Evolutionary conservation across 2,888 invertebrate species (phyloP).

Genomic region (Rhagonycha fulva): DNA sequence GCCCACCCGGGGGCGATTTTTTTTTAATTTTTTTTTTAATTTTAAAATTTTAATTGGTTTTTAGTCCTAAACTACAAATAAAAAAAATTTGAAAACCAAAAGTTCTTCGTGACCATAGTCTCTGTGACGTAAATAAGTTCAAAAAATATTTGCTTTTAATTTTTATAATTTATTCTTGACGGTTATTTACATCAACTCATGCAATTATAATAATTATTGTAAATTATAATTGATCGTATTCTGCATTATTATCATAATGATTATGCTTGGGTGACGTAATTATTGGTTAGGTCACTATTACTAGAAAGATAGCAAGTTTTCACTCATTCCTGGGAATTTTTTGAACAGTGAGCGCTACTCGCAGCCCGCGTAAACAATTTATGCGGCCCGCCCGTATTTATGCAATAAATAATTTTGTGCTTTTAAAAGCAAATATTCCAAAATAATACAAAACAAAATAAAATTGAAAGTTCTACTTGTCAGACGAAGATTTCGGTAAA

Average conservation of each 20-base stretch:
- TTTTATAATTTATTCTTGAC: neutral
- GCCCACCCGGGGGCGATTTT: conserved; percentile 80
- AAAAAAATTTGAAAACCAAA: neutral
- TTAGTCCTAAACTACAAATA: neutral
- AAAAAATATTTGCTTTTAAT: neutral
- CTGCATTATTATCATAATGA: neutral
- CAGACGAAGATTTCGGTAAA: too few species aligned
- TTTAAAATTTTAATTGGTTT: too few species aligned
- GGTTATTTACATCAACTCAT: neutral
- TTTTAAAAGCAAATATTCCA: too few species aligned
- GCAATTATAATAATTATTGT: neutral
- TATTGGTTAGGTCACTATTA: neutral
- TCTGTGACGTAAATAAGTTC: neutral
- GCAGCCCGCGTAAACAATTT: neutral
- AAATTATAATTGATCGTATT: neutral
- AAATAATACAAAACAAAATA: too few species aligned
- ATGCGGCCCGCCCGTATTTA: neutral
- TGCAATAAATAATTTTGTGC: neutral
- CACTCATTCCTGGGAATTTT: neutral
- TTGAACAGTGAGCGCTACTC: neutral
- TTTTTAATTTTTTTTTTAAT: neutral
- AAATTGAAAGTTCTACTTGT: too few species aligned
- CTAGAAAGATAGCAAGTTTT: neutral
- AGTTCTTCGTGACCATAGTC: neutral
- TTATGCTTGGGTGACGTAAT: neutral